Conservation (phyloP, 2,888 invertebrate genomes). For the Apoda limacodes region DNA sequence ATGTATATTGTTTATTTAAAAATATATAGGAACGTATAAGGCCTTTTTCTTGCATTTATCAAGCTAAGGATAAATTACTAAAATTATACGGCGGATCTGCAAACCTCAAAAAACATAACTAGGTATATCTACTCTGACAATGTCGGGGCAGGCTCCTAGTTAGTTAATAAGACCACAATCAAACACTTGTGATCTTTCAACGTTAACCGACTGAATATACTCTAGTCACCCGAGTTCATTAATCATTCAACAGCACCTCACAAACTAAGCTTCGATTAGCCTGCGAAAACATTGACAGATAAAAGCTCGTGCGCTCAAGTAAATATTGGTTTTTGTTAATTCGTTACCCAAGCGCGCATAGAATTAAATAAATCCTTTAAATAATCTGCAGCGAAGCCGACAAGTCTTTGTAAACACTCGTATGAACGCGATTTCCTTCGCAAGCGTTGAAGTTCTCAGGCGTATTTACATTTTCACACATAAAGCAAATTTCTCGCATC, state of each 20-base stretch:
- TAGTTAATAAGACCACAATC: no score
- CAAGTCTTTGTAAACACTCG: conserved; percentile 59
- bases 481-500: conserved; percentile 58
- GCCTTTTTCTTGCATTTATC: no score
- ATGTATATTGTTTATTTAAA: no score
- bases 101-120: no score
- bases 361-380: conserved; percentile 60
- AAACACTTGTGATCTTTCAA: no score
- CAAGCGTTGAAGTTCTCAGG: conserved; percentile 46
- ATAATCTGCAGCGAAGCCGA: conserved; percentile 59
- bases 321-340: conserved; percentile 48
- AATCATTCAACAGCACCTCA: conserved; percentile 21
- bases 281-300: conserved; percentile 41
- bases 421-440: conserved; percentile 53
- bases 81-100: no score
- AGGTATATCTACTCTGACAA: no score
- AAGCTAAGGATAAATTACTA: no score
- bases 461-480: conserved; percentile 66
- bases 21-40: no score
- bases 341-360: conserved; percentile 47
- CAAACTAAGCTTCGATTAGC: conserved; percentile 28
- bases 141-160: no score
- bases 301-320: conserved; percentile 29
- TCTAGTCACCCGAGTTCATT: no score
- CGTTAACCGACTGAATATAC: no score